These are phyloP conservation scores for Falco peregrinus DNA, from an alignment of 2,797 vertebrate species.

Conservation along the genomic window DNA sequence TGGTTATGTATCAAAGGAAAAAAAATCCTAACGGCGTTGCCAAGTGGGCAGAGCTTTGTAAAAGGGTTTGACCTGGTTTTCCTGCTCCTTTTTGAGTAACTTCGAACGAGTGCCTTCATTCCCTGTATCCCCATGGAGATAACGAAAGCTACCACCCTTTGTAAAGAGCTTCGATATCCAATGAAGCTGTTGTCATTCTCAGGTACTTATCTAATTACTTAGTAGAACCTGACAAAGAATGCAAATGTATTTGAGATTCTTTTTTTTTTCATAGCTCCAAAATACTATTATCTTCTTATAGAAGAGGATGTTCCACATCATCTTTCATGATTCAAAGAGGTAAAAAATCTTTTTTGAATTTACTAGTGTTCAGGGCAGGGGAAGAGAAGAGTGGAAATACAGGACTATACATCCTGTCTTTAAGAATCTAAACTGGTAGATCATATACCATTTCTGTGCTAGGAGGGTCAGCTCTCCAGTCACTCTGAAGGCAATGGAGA, in stretches of 20 bases:
- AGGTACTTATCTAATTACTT: neutral
- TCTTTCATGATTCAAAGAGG: constrained; percentile 84
- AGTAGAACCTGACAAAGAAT: neutral
- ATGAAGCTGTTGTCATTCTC: neutral
- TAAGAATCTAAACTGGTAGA: neutral
- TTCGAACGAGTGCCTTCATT: neutral
- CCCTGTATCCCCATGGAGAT: neutral
- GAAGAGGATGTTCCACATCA: constrained; percentile 88
- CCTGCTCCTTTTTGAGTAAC: neutral
- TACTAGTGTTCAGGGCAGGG: neutral
- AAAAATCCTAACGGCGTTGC: neutral
- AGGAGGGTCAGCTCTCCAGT: neutral
- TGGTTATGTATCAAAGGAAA: neutral
- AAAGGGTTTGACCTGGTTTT: neutral
- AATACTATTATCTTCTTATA: constrained; percentile 84
- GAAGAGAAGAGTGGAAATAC: neutral
- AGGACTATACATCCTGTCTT: neutral
- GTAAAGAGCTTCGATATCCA: neutral
- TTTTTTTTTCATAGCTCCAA: constrained; percentile 76
- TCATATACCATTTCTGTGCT: neutral
- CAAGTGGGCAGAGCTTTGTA: neutral
- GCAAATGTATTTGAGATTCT: neutral
- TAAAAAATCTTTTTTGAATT: constrained; percentile 34
- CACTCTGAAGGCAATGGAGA: neutral
- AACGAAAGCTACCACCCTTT: neutral